Evolutionary conservation across 2,888 invertebrate genomes (phyloP).

Genomic region (Spicauda simplicius): DNA sequence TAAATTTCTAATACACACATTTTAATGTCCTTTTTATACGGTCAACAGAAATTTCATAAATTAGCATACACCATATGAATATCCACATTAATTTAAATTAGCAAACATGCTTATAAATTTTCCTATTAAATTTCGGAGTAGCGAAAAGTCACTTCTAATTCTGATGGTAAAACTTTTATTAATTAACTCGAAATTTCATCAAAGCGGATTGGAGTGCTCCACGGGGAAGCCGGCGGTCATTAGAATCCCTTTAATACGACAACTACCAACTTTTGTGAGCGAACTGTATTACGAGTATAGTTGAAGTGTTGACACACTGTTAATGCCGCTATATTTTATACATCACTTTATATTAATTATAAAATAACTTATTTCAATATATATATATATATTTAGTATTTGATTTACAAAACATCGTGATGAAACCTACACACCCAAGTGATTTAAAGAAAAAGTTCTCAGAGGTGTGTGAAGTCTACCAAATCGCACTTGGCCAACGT

Average conservation of each 20-base stretch:
- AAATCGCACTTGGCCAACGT: too few species aligned
- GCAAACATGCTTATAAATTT: conserved; percentile 25
- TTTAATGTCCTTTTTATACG: neutral
- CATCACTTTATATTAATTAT: neutral
- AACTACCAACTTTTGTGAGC: conserved; percentile 31
- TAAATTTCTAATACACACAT: too few species aligned
- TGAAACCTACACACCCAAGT: too few species aligned
- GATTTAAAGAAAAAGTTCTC: too few species aligned
- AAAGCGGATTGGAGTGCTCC: conserved; percentile 30
- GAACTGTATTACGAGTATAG: conserved; percentile 19
- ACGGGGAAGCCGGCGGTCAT: conserved; percentile 23
- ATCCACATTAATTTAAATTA: neutral
- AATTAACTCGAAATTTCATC: conserved; percentile 36
- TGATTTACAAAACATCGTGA: too few species aligned
- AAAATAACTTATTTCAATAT: too few species aligned
- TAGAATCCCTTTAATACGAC: conserved; percentile 29
- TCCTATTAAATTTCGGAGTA: conserved; percentile 20
- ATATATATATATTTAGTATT: too few species aligned
- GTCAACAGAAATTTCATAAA: neutral
- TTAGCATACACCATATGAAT: neutral
- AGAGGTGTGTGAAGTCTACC: too few species aligned
- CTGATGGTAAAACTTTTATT: conserved; percentile 32
- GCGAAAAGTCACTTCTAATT: conserved; percentile 31
- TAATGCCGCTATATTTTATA: neutral
- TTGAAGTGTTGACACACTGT: conserved; percentile 20